Conservation (phyloP, 2,888 invertebrate species). For the Drosophila cracens region DNA sequence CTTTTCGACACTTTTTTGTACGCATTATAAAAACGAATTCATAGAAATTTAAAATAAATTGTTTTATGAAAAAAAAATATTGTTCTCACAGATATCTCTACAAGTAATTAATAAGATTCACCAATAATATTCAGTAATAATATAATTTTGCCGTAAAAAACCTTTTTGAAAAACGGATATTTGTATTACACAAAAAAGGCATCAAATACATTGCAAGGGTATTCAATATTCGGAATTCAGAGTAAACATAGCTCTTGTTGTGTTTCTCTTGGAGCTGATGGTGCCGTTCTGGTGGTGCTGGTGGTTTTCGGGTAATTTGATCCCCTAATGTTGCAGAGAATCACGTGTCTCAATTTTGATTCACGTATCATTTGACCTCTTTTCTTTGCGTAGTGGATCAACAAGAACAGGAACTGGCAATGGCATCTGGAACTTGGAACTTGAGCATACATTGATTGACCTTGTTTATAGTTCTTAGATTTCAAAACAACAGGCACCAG, state of each 20-base stretch:
- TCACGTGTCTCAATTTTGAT: constrained; percentile 70
- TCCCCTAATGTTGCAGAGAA: constrained; percentile 69
- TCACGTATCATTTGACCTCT: constrained; percentile 72
- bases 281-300: constrained; percentile 24
- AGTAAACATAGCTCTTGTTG: not conserved
- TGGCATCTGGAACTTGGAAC: constrained; percentile 55
- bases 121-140: not conserved
- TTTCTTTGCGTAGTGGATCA: constrained; percentile 31
- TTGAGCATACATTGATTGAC: constrained; percentile 52
- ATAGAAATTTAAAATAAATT: too few species aligned
- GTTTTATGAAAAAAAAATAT: too few species aligned
- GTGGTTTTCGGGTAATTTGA: constrained; percentile 66
- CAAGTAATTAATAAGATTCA: too few species aligned
- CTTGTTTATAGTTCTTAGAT: constrained; percentile 70
- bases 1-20: too few species aligned
- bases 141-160: too few species aligned
- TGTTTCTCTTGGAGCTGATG: constrained; percentile 25
- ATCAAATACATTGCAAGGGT: not conserved
- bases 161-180: not conserved
- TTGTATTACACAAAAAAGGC: not conserved
- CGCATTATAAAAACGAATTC: too few species aligned
- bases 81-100: too few species aligned
- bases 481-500: constrained; percentile 59
- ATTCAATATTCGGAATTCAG: not conserved
- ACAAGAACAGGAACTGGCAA: constrained; percentile 27